Percentiles rank a stretch among this genome's conserved stretches.
Evolutionary conservation across 2,797 vertebrate species (phyloP).

Genomic region (Pelodytes ibericus): DNA sequence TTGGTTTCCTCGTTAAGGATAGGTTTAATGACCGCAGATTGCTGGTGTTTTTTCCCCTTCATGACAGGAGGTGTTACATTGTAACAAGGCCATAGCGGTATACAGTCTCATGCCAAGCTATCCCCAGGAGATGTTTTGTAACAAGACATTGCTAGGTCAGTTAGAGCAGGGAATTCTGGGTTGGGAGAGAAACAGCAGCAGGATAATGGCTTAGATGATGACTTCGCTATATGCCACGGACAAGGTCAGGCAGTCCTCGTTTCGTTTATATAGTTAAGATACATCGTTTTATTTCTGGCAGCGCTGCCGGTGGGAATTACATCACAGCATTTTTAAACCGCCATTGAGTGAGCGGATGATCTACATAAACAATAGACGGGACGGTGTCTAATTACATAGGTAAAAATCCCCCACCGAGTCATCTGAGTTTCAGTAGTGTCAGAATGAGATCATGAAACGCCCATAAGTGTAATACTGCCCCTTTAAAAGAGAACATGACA

Average conservation of each 20-base stretch:
- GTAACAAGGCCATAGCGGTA: background rate
- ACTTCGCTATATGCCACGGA: constrained; percentile 43
- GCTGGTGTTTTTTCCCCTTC: background rate
- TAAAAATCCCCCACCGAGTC: background rate
- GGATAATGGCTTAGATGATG: constrained; percentile 45
- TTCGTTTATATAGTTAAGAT: background rate
- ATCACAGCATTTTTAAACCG: no score
- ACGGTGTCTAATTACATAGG: background rate
- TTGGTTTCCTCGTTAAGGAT: background rate
- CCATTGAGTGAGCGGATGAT: background rate
- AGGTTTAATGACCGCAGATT: background rate
- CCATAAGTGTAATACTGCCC: no score
- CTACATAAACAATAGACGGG: background rate
- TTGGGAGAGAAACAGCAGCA: constrained; percentile 4
- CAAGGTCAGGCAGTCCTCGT: constrained; percentile 42
- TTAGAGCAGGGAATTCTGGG: constrained; percentile 9
- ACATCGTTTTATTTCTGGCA: background rate
- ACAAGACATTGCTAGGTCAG: constrained; percentile 27
- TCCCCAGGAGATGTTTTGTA: constrained; percentile 3
- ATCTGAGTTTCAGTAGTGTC: background rate
- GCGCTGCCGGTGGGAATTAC: background rate
- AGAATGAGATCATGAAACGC: background rate
- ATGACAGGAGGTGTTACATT: background rate
- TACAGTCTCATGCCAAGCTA: background rate
- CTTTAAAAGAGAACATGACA: no score